Evolutionary conservation across 2,888 invertebrate genomes (phyloP).

Genomic region (Acronicta aceris): DNA sequence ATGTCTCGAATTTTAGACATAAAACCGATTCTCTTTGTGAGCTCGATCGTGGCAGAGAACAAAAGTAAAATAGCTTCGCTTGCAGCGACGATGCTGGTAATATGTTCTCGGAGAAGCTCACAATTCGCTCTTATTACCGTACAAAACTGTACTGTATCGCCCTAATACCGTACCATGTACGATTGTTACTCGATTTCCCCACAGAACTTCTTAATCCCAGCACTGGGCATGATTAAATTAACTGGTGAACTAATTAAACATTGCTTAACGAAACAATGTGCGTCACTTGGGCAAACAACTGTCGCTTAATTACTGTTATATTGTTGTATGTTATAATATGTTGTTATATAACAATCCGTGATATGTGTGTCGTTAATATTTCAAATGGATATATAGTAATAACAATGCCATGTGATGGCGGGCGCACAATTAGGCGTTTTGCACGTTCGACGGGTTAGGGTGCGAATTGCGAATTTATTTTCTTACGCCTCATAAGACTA

Average conservation of each 20-base stretch:
- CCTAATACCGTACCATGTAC: neutral
- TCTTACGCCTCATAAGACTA: too few relatives aligned
- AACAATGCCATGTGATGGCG: constrained; percentile 77
- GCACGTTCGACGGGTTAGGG: constrained; percentile 37
- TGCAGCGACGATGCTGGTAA: neutral
- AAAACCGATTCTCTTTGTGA: neutral
- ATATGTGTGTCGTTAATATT: constrained; percentile 76
- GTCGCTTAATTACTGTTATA: constrained; percentile 62
- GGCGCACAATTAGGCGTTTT: constrained; percentile 73
- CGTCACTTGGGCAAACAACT: constrained; percentile 58
- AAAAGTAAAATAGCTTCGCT: neutral
- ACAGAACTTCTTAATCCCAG: constrained; percentile 13
- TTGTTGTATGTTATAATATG: constrained; percentile 47
- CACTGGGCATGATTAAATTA: constrained; percentile 43
- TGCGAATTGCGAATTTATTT: constrained; percentile 40
- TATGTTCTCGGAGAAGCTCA: too few relatives aligned
- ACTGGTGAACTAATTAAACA: constrained; percentile 53
- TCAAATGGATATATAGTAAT: constrained; percentile 82
- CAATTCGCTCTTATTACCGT: neutral
- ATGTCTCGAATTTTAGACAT: neutral
- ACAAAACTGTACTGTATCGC: neutral
- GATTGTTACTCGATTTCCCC: constrained; percentile 13
- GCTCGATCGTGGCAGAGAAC: neutral
- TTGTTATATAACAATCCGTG: constrained; percentile 52
- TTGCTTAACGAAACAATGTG: constrained; percentile 43